These are phyloP conservation scores for Tiaroga cobitis DNA, from an alignment of 2,797 vertebrate species.

Conservation along the genomic window DNA sequence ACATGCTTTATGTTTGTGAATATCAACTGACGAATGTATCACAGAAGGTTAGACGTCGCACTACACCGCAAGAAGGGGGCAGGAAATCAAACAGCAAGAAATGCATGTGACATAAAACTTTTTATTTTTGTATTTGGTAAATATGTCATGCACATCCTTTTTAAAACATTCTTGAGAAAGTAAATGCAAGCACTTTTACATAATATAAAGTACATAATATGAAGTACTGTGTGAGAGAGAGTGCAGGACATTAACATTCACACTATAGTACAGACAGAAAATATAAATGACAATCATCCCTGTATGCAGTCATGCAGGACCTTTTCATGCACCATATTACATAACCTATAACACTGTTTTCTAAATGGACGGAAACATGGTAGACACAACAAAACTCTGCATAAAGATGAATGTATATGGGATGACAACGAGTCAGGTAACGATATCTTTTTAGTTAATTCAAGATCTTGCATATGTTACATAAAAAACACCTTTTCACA, in stretches of 20 bases:
- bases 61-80: slow-evolving; percentile 8
- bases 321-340: slow-evolving; percentile 46
- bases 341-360: not conserved
- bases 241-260: slow-evolving; percentile 29
- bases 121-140: slow-evolving; percentile 49
- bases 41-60: slow-evolving; percentile 39
- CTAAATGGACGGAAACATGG: not conserved
- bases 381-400: not conserved
- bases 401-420: not conserved
- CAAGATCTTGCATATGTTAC: slow-evolving; percentile 2
- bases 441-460: not conserved
- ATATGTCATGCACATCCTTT: slow-evolving; percentile 36
- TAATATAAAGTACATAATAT: not conserved
- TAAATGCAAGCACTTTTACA: slow-evolving; percentile 20
- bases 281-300: slow-evolving; percentile 19
- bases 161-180: slow-evolving; percentile 39
- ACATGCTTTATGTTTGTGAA: slow-evolving; percentile 42
- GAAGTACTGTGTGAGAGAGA: slow-evolving; percentile 24
- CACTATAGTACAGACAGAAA: not conserved
- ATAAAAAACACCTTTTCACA: not conserved
- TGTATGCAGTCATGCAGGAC: slow-evolving; percentile 5
- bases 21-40: not conserved
- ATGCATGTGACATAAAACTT: slow-evolving; percentile 21
- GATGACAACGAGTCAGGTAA: not conserved
- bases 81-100: slow-evolving; percentile 42